Conservation (phyloP, 1,140 invertebrate genomes). For the Camponotus vicinus region DNA sequence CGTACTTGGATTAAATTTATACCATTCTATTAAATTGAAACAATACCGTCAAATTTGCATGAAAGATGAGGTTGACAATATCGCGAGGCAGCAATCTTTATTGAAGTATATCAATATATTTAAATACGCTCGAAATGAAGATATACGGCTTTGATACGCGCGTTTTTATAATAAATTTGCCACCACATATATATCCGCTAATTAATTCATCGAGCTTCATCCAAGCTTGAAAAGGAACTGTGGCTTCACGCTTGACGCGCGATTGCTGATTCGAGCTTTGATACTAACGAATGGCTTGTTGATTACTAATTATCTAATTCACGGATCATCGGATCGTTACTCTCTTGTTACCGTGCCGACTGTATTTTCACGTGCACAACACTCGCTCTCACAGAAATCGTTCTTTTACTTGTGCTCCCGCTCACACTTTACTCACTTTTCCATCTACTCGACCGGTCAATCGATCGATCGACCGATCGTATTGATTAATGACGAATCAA, state of each 20-base stretch:
- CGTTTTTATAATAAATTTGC: constrained; percentile 20
- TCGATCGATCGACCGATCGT: background rate
- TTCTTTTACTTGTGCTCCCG: constrained; percentile 10
- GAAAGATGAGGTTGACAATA: constrained; percentile 16
- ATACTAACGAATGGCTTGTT: constrained; percentile 81
- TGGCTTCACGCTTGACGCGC: constrained; percentile 81
- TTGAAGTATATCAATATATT: background rate
- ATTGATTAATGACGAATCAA: background rate
- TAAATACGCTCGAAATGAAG: constrained; percentile 9
- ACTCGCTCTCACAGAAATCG: constrained; percentile 37
- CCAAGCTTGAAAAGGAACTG: constrained; percentile 69
- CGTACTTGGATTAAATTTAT: background rate
- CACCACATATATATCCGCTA: constrained; percentile 40
- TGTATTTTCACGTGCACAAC: constrained; percentile 44
- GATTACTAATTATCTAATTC: constrained; percentile 71
- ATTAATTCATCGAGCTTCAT: constrained; percentile 70
- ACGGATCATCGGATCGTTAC: constrained; percentile 58
- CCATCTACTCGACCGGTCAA: background rate
- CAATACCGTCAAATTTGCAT: constrained; percentile 10
- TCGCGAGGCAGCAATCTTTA: background rate
- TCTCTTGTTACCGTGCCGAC: constrained; percentile 25
- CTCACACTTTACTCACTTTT: constrained; percentile 8
- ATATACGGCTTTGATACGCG: constrained; percentile 1
- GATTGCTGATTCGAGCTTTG: constrained; percentile 78
- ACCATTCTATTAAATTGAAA: background rate